phyloP scores from a whole-genome alignment of 2,113 vertebrate genomes.

The Eurypyga helias region DNA sequence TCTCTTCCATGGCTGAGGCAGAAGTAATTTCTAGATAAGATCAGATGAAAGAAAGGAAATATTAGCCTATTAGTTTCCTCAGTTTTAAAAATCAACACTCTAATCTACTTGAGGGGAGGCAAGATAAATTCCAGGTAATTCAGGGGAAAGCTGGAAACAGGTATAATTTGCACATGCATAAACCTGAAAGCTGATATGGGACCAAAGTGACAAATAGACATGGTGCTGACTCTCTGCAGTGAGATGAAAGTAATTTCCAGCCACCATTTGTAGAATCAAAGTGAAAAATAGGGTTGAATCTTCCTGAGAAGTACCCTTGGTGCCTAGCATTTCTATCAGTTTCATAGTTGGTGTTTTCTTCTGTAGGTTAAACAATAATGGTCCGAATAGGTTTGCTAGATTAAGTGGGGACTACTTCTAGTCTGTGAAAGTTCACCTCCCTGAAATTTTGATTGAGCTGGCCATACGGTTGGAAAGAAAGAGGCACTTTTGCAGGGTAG shows the following conservation, averaged over 20 bases:
- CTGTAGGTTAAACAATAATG: background rate
- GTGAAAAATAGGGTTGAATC: background rate
- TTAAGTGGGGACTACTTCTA: background rate
- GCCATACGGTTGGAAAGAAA: background rate
- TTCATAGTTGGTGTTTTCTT: background rate
- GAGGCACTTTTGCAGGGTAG: background rate
- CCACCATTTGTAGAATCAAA: background rate
- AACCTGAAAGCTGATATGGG: background rate
- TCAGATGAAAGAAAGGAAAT: constrained; percentile 50
- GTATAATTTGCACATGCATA: background rate
- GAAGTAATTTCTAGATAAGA: constrained; percentile 37
- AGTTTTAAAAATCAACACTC: constrained; percentile 18
- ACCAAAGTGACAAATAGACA: background rate
- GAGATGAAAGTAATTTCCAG: background rate
- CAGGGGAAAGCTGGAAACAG: background rate
- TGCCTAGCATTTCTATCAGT: background rate
- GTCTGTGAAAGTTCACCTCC: background rate
- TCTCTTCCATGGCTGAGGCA: background rate
- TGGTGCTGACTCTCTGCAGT: background rate
- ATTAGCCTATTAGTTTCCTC: background rate
- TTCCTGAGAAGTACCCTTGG: background rate
- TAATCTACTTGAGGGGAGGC: background rate
- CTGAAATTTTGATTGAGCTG: background rate
- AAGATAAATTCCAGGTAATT: constrained; percentile 25
- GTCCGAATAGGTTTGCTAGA: background rate